Evolutionary conservation across 2,888 invertebrate species (phyloP).

Genomic region (Dysmachus trigonus): DNA sequence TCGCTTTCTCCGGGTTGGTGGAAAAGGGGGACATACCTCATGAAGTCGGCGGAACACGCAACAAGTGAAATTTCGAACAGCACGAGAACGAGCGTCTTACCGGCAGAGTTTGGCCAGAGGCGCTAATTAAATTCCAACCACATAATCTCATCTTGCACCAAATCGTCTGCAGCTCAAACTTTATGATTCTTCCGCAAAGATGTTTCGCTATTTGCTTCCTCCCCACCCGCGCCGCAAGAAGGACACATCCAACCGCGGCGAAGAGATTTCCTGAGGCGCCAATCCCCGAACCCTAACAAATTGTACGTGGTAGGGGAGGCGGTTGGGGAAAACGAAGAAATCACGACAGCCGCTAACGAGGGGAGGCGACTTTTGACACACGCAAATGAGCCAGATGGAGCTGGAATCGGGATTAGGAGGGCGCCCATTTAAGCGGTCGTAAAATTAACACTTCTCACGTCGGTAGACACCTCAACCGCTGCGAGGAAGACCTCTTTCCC

Average conservation of each 20-base stretch:
- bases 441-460: background rate
- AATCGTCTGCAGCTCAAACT: background rate
- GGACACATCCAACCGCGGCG: background rate
- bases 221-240: too few species aligned
- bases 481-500: too few species aligned
- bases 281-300: background rate
- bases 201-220: background rate
- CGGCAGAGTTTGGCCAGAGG: constrained; percentile 17
- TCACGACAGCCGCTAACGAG: background rate
- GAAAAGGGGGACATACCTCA: background rate
- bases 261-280: background rate
- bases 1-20: background rate
- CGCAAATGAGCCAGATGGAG: background rate
- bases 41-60: background rate
- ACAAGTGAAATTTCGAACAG: constrained; percentile 31
- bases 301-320: background rate
- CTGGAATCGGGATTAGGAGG: background rate
- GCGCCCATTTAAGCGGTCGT: background rate
- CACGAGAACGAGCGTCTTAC: background rate
- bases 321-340: background rate
- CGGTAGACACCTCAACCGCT: background rate
- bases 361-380: background rate
- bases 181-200: background rate
- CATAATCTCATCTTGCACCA: constrained; percentile 32
- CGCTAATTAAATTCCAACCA: constrained; percentile 33